phyloP scores from a whole-genome alignment of 2,113 vertebrate species.

The Vulpes lagopus region DNA sequence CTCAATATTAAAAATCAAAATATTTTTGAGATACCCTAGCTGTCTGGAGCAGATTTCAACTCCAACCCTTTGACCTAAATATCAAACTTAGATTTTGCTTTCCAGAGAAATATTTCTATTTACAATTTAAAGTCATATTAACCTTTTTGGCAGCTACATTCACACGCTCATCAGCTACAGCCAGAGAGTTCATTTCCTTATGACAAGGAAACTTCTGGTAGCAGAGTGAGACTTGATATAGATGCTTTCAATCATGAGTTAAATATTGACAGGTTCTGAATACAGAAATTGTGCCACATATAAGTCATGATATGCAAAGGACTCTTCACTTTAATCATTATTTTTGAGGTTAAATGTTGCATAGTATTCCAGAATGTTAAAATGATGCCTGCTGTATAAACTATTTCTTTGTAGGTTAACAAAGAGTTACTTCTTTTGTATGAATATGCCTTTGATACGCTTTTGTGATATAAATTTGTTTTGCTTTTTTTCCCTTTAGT shows the following conservation, averaged over 20 bases:
- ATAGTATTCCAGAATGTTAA: neutral
- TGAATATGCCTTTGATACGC: neutral
- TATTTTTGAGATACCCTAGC: neutral
- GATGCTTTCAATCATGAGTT: neutral
- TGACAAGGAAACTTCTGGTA: neutral
- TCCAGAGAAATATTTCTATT: neutral
- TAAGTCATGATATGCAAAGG: neutral
- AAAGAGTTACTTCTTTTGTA: neutral
- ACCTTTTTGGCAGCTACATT: neutral
- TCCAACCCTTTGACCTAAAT: constrained; percentile 1
- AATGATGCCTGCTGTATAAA: neutral
- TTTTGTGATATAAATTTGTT: constrained; percentile 2
- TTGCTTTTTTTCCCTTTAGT: neutral
- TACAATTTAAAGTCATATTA: neutral
- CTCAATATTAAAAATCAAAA: too few species aligned
- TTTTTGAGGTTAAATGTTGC: neutral
- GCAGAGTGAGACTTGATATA: neutral
- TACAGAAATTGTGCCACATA: neutral
- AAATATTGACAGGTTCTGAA: neutral
- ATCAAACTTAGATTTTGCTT: neutral
- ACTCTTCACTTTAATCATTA: neutral
- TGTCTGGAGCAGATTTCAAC: neutral
- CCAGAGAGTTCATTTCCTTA: neutral
- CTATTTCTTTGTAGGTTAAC: neutral
- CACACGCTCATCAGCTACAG: neutral